A percentile compares a stretch with the other conserved stretches of the same genome.
Conservation (phyloP, 2,888 invertebrate genomes). For the Empis stercorea region DNA sequence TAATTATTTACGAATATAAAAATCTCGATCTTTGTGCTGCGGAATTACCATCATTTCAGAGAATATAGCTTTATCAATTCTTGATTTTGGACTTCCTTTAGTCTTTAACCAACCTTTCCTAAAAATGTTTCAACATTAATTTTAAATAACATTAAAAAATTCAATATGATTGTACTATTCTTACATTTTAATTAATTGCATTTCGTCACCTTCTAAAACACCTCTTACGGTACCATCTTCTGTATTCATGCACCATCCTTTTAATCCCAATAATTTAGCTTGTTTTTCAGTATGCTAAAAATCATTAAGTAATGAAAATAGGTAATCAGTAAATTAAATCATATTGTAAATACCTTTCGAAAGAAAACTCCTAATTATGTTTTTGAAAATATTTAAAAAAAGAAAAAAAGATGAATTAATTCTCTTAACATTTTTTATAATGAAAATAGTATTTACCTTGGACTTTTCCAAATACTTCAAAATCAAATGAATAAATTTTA, state of each 20-base stretch:
- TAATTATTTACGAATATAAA: too few relatives aligned
- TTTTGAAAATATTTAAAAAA: not conserved
- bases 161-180: too few relatives aligned
- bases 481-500: constrained; percentile 21
- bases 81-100: not conserved
- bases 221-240: constrained; percentile 45
- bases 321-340: too few relatives aligned
- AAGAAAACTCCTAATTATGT: constrained; percentile 37
- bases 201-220: constrained; percentile 38
- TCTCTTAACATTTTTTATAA: not conserved
- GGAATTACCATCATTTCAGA: not conserved
- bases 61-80: constrained; percentile 1
- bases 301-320: too few relatives aligned
- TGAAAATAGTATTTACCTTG: constrained; percentile 21
- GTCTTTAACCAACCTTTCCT: not conserved
- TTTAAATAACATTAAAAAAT: too few relatives aligned
- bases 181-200: not conserved
- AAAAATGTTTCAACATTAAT: not conserved
- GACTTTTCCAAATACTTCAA: constrained; percentile 32
- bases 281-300: constrained; percentile 43
- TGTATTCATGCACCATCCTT: constrained; percentile 55
- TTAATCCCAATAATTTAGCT: constrained; percentile 41
- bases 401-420: not conserved
- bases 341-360: constrained; percentile 29
- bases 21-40: too few relatives aligned